These are phyloP conservation scores for Exephanes ischioxanthus DNA, from an alignment of 2,888 invertebrate genomes.

Conservation along the genomic window DNA sequence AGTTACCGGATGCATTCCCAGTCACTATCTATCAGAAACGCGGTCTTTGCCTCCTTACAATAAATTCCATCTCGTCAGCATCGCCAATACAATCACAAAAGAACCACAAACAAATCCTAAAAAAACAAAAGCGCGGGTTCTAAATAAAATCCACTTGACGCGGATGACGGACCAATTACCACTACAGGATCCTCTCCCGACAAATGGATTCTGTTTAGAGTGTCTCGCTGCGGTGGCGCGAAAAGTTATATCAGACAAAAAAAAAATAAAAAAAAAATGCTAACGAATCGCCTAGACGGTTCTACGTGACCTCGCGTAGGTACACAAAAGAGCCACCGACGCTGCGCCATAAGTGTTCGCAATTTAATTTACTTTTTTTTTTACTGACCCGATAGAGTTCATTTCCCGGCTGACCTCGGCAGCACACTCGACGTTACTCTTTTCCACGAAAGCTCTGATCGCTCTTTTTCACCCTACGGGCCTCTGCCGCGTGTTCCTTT, in stretches of 20 bases:
- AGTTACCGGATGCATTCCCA: not conserved
- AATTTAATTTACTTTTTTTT: constrained; percentile 61
- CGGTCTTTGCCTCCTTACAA: too few relatives aligned
- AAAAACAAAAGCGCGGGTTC: not conserved
- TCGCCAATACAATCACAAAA: too few relatives aligned
- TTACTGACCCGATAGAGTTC: constrained; percentile 24
- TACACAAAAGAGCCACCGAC: not conserved
- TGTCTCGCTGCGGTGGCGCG: constrained; percentile 5
- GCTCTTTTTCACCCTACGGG: not conserved
- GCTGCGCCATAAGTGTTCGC: constrained; percentile 55
- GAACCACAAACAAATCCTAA: not conserved
- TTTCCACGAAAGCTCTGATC: constrained; percentile 35
- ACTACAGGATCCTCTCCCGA: not conserved
- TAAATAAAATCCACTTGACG: not conserved
- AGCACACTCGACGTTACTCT: constrained; percentile 43
- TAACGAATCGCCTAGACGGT: constrained; percentile 15
- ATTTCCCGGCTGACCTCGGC: constrained; percentile 62
- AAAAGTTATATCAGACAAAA: constrained; percentile 31
- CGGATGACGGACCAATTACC: not conserved
- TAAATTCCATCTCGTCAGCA: too few relatives aligned
- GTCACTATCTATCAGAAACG: not conserved
- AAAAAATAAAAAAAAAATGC: not conserved
- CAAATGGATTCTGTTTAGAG: not conserved
- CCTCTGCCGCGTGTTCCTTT: constrained; percentile 13
- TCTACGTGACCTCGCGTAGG: constrained; percentile 8